Evolutionary conservation across 2,888 invertebrate species (phyloP), one percentile per base, ranked within the genome.

Genomic region (Catocala sponsa): DNA sequence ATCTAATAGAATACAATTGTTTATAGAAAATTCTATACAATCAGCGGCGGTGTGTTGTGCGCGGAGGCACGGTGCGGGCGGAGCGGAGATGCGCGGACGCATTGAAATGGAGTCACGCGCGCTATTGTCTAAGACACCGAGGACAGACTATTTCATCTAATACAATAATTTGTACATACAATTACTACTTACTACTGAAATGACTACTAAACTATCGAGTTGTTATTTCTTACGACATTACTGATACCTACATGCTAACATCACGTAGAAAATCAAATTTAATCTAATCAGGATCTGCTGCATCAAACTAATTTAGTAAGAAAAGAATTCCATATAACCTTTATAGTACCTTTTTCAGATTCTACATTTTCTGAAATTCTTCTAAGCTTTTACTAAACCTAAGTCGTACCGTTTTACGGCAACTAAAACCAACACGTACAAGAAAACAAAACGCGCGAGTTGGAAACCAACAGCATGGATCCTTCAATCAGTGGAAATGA

Each of bases 401-500:
- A 9, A 7, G 9, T 46, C 35, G 46, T 33, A 55, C 10, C 33
- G 25, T 25, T 38, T 48, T n/a, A 38, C 12, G 38, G 11, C 50
- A 35, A 12, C 50, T 50, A 48, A 48, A 48, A 32, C 48, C n/a
- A 2, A 32, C 47, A 62, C 41, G 41, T 9, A 55, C 44, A 67
- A 70, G 53, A 68, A 65, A 72, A 67, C 59, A 70, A 58, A 55
- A 46, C 6, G 13, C 15, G 46, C 54, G 42, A 47, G 10, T 54
- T 42, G 64, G 68, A 73, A 76, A 79, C 74, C 72, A 73, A 74
- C 68, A 72, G 65, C 65, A 69, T 66, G 75, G 76, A 82, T 83
- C 83, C 87, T 87, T 85, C 88, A 91, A 91, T 92, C 91, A 90
- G 80, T 76, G 77, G 79, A 83, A 90, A 90, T 88, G 87, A 84